phyloP scores from a whole-genome alignment of 2,113 vertebrate genomes.

The Leptobrachium leishanense region DNA sequence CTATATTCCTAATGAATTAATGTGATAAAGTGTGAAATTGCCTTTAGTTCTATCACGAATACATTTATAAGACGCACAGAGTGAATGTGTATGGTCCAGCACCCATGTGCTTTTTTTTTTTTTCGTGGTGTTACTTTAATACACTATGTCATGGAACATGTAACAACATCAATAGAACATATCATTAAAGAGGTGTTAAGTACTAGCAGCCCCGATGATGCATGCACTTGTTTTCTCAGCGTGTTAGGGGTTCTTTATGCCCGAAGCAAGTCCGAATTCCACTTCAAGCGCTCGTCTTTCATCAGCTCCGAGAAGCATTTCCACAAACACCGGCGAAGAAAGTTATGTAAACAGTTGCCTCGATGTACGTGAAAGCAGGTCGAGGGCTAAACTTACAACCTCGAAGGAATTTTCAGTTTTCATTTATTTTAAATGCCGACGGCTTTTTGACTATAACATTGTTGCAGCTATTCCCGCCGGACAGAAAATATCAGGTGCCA shows the following conservation, averaged over 20 bases:
- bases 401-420: slow-evolving; percentile 42
- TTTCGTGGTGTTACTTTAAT: slow-evolving; percentile 49
- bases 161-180: slow-evolving; percentile 79
- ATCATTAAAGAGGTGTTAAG: slow-evolving; percentile 73
- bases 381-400: slow-evolving; percentile 41
- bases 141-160: slow-evolving; percentile 77
- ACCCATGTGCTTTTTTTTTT: not conserved
- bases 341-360: slow-evolving; percentile 51
- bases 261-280: slow-evolving; percentile 59
- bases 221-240: slow-evolving; percentile 61
- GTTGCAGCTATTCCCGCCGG: slow-evolving; percentile 34
- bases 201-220: slow-evolving; percentile 63
- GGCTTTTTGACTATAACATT: slow-evolving; percentile 38
- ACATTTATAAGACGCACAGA: too few relatives aligned
- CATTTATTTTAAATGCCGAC: slow-evolving; percentile 48
- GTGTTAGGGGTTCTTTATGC: slow-evolving; percentile 65
- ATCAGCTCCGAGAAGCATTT: slow-evolving; percentile 55
- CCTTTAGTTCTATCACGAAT: too few relatives aligned
- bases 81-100: not conserved
- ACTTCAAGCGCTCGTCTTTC: slow-evolving; percentile 64
- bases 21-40: too few relatives aligned
- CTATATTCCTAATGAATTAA: too few relatives aligned
- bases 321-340: slow-evolving; percentile 57
- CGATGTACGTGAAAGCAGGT: slow-evolving; percentile 45
- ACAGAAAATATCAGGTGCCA: slow-evolving; percentile 51